Evolutionary conservation across 2,888 invertebrate genomes (phyloP).

Genomic region (Ophioninae sp.): DNA sequence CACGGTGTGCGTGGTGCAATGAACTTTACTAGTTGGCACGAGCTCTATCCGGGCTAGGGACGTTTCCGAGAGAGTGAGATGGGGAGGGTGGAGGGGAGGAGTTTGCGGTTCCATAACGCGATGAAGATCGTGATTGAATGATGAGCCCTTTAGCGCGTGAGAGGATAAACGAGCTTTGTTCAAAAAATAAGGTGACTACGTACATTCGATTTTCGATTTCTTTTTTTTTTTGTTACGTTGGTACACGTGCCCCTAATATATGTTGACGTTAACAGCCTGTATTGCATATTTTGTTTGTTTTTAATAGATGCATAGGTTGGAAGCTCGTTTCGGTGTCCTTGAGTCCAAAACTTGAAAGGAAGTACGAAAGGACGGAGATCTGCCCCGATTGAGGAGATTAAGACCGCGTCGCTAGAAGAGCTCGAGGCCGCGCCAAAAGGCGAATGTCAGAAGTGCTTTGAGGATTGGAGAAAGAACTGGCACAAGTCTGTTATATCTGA

Average conservation of each 20-base stretch:
- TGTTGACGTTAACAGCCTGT: no score
- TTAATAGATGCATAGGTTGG: no score
- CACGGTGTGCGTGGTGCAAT: slow-evolving; percentile 63
- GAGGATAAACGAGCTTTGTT: background rate
- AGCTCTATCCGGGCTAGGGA: slow-evolving; percentile 44
- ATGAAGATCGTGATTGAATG: slow-evolving; percentile 28
- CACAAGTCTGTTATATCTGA: no score
- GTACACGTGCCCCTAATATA: no score
- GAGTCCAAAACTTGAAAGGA: no score
- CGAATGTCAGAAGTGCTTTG: no score
- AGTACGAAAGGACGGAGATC: no score
- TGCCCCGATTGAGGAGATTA: no score
- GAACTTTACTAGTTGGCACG: slow-evolving; percentile 68
- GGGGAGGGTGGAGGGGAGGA: slow-evolving; percentile 9
- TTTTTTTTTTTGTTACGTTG: background rate
- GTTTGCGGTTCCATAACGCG: slow-evolving; percentile 53
- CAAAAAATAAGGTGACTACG: background rate
- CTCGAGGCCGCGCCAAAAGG: no score
- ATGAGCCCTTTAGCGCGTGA: slow-evolving; percentile 21
- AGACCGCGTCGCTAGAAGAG: no score
- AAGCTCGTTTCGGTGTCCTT: background rate
- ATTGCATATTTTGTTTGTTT: no score
- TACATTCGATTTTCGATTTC: background rate
- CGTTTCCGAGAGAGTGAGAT: slow-evolving; percentile 16
- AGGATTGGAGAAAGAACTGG: no score